Conservation (phyloP, 2,888 invertebrate genomes). For the Dynastes hyllus region DNA sequence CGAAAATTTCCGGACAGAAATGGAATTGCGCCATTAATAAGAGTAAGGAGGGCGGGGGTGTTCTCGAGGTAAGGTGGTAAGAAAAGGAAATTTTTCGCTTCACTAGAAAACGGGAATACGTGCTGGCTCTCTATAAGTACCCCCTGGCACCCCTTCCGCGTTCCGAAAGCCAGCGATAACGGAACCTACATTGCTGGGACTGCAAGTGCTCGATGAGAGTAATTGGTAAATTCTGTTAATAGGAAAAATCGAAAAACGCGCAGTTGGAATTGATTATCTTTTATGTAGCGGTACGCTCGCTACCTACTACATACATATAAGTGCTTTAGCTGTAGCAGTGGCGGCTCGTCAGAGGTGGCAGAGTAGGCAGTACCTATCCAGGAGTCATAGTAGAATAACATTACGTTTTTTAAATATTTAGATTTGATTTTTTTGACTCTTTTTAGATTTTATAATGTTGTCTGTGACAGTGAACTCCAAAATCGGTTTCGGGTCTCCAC, state of each 20-base stretch:
- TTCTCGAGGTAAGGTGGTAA: slow-evolving; percentile 24
- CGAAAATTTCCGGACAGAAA: slow-evolving; percentile 10
- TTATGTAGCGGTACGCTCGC: not conserved
- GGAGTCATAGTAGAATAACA: no score
- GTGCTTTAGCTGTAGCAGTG: no score
- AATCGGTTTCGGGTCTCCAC: no score
- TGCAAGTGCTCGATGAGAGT: slow-evolving; percentile 4
- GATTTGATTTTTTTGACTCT: no score
- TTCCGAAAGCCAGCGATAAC: slow-evolving; percentile 1
- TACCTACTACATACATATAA: not conserved
- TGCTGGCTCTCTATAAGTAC: not conserved
- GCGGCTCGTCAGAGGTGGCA: no score
- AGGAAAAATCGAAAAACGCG: slow-evolving; percentile 34
- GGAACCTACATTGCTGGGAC: not conserved
- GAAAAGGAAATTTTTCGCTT: slow-evolving; percentile 22
- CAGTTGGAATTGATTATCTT: slow-evolving; percentile 40
- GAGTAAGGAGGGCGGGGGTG: slow-evolving; percentile 15
- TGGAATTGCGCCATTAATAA: slow-evolving; percentile 29
- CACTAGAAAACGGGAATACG: slow-evolving; percentile 8
- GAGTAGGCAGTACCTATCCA: no score
- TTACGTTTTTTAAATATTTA: no score
- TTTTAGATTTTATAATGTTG: no score
- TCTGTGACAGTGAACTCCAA: no score
- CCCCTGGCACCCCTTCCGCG: not conserved
- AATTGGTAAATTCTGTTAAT: slow-evolving; percentile 45